A percentile compares a stretch with the other conserved stretches of the same genome.
Conservation (phyloP, 2,797 vertebrate species). For the Argentina silus region DNA sequence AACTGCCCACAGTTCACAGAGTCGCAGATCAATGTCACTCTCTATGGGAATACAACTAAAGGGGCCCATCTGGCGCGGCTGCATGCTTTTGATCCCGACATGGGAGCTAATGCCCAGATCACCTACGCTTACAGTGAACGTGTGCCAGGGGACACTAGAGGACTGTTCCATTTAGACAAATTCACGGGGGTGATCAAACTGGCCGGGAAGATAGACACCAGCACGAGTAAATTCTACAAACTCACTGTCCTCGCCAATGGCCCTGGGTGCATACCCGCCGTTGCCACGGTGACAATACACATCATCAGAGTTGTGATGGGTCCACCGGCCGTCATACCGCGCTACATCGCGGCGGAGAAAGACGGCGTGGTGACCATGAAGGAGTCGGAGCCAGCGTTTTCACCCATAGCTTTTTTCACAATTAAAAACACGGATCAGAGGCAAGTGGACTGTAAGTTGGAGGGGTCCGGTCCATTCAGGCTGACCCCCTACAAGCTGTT, state of each 20-base stretch:
- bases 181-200: slow-evolving; percentile 86
- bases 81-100: slow-evolving; percentile 88
- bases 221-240: slow-evolving; percentile 82
- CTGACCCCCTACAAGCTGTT: slow-evolving; percentile 87
- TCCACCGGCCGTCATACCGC: slow-evolving; percentile 86
- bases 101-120: slow-evolving; percentile 91
- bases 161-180: slow-evolving; percentile 88
- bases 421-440: slow-evolving; percentile 88
- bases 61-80: slow-evolving; percentile 83
- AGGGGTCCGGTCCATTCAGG: slow-evolving; percentile 89
- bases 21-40: slow-evolving; percentile 86
- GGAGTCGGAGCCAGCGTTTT: slow-evolving; percentile 89
- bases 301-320: slow-evolving; percentile 86
- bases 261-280: slow-evolving; percentile 93
- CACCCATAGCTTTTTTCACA: slow-evolving; percentile 95
- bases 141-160: slow-evolving; percentile 84
- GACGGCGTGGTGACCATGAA: slow-evolving; percentile 89
- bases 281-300: slow-evolving; percentile 84
- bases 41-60: slow-evolving; percentile 89
- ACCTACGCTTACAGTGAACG: slow-evolving; percentile 94
- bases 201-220: slow-evolving; percentile 82
- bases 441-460: slow-evolving; percentile 86
- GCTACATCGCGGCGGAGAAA: slow-evolving; percentile 91
- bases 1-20: slow-evolving; percentile 92
- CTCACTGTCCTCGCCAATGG: slow-evolving; percentile 90